Conservation (phyloP, 1,140 invertebrate species). For the Drosophila eugracilis region DNA sequence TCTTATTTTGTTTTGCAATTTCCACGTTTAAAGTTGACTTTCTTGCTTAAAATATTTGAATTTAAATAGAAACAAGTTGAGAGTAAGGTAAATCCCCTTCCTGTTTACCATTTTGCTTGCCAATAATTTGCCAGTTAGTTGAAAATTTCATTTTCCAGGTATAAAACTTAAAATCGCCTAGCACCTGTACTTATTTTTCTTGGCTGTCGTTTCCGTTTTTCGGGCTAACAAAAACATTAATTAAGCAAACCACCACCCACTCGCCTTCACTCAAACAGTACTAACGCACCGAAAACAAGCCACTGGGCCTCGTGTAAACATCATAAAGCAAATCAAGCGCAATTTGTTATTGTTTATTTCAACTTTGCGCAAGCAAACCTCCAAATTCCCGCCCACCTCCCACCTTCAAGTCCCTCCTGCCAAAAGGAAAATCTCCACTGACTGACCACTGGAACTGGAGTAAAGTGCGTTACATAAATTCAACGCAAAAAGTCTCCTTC, state of each 20-base stretch:
- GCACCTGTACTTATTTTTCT: conserved; percentile 60
- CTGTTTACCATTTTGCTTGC: background rate
- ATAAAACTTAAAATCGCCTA: conserved; percentile 27
- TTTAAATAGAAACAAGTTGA: too few relatives aligned
- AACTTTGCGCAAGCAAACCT: conserved; percentile 69
- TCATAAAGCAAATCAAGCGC: conserved; percentile 80
- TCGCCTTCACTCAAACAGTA: conserved; percentile 7
- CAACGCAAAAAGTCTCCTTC: conserved; percentile 36
- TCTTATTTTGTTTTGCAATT: too few relatives aligned
- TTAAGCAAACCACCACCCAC: conserved; percentile 28
- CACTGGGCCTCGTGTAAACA: conserved; percentile 65
- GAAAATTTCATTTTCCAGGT: conserved; percentile 13
- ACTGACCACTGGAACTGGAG: conserved; percentile 12
- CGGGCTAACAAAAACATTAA: conserved; percentile 58
- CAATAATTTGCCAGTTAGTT: background rate
- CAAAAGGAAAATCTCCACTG: background rate
- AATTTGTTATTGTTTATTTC: conserved; percentile 82
- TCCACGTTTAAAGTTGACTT: too few relatives aligned
- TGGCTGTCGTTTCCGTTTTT: conserved; percentile 26
- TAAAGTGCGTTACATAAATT: conserved; percentile 60
- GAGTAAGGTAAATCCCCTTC: background rate
- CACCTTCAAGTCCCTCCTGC: too few relatives aligned
- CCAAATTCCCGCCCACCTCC: too few relatives aligned
- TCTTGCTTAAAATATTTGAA: too few relatives aligned
- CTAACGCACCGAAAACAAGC: conserved; percentile 12